Conservation (phyloP, 2,113 vertebrate genomes). For the Larimichthys crocea region DNA sequence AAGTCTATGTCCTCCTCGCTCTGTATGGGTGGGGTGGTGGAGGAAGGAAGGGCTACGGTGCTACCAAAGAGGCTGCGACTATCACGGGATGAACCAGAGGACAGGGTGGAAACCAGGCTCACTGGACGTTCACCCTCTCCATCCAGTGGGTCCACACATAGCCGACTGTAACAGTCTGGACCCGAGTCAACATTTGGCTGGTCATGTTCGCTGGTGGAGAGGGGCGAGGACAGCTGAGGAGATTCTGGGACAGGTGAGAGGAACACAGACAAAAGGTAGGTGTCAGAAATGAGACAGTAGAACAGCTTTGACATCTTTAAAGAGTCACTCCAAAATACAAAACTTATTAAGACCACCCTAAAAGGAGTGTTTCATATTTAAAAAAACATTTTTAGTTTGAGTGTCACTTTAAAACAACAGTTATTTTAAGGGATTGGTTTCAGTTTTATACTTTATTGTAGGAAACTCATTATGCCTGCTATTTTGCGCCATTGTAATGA, state of each 20-base stretch:
- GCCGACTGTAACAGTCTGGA: constrained; percentile 72
- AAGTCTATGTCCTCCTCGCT: constrained; percentile 78
- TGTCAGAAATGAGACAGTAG: background rate
- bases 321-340: background rate
- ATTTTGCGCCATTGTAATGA: background rate
- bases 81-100: constrained; percentile 86
- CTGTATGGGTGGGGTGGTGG: constrained; percentile 60
- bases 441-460: background rate
- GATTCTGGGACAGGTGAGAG: constrained; percentile 77
- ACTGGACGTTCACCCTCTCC: constrained; percentile 84
- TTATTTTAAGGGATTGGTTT: background rate
- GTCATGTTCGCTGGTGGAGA: constrained; percentile 83
- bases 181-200: constrained; percentile 70
- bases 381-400: constrained; percentile 6
- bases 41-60: constrained; percentile 68
- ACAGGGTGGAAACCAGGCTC: constrained; percentile 84
- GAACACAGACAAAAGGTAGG: constrained; percentile 19
- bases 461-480: background rate
- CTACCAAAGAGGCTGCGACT: constrained; percentile 83
- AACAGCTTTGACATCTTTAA: background rate
- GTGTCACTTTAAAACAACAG: background rate
- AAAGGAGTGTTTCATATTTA: background rate
- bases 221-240: constrained; percentile 82
- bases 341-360: background rate
- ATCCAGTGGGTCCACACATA: constrained; percentile 76